phyloP scores from a whole-genome alignment of 2,113 vertebrate species.

The Prochilodus magdalenae region DNA sequence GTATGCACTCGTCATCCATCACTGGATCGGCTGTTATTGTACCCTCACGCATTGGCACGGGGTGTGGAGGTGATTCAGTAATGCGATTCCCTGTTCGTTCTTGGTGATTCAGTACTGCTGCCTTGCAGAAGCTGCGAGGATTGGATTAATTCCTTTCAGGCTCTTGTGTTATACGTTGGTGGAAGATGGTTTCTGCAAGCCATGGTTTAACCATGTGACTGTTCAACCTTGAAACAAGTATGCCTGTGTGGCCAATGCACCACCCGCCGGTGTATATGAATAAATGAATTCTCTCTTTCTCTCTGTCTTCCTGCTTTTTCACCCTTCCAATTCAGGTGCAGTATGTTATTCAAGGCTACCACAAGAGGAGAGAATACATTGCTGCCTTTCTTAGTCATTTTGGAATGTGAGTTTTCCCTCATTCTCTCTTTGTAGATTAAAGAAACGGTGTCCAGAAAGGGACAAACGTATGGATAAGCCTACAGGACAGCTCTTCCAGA shows the following conservation, averaged over 20 bases:
- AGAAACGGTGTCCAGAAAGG: neutral
- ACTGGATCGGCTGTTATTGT: neutral
- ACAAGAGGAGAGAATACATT: constrained; percentile 97
- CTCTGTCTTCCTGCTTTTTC: neutral
- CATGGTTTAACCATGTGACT: neutral
- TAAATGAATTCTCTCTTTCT: neutral
- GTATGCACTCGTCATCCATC: neutral
- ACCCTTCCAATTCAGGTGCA: constrained; percentile 84
- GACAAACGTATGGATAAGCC: neutral
- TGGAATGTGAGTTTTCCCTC: constrained; percentile 90
- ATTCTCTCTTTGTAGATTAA: neutral
- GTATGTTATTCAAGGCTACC: constrained; percentile 98
- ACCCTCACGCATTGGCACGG: neutral
- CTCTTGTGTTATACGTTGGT: neutral
- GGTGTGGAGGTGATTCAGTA: neutral
- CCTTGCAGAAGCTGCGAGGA: neutral
- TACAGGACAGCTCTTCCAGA: too few species aligned
- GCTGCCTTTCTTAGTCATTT: constrained; percentile 99
- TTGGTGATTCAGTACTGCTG: neutral
- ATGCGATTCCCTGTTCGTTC: neutral
- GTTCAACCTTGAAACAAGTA: neutral
- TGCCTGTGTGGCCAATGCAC: too few species aligned
- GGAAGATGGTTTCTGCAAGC: neutral
- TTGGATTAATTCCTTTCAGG: neutral
- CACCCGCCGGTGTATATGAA: too few species aligned